phyloP scores from a whole-genome alignment of 2,113 vertebrate genomes.

The Polypterus bichir region DNA sequence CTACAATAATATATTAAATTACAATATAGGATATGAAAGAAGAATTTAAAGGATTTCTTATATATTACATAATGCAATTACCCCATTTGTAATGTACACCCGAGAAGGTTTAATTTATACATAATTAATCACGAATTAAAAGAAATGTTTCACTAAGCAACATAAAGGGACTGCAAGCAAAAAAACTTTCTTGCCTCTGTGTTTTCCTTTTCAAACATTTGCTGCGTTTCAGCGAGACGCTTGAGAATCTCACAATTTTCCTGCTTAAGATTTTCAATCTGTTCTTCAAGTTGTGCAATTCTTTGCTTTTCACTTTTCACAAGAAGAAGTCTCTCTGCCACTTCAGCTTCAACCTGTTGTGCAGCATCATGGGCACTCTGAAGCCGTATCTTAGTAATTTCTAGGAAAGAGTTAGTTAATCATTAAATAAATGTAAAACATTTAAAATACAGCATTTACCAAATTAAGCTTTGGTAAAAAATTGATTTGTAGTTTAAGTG shows the following conservation, averaged over 20 bases:
- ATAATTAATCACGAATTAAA: too few species aligned
- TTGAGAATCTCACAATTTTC: slow-evolving; percentile 40
- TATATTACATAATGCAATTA: too few species aligned
- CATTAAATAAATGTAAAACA: too few species aligned
- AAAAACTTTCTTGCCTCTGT: slow-evolving; percentile 33
- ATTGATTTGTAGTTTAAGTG: too few species aligned
- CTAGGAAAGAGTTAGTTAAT: slow-evolving; percentile 30
- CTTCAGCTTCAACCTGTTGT: slow-evolving; percentile 47
- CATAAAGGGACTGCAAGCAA: neutral
- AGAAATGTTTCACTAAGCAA: too few species aligned
- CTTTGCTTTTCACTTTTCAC: slow-evolving; percentile 27
- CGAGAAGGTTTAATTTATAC: too few species aligned
- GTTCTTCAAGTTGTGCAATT: slow-evolving; percentile 45
- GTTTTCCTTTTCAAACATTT: slow-evolving; percentile 35
- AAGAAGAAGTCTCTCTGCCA: slow-evolving; percentile 34
- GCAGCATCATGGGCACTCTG: slow-evolving; percentile 38
- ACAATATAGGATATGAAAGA: too few species aligned
- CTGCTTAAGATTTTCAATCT: slow-evolving; percentile 40
- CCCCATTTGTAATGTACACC: too few species aligned
- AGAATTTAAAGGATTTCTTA: too few species aligned
- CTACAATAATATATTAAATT: too few species aligned
- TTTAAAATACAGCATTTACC: too few species aligned
- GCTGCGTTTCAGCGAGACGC: slow-evolving; percentile 29
- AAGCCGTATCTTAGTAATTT: slow-evolving; percentile 40
- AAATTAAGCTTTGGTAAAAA: too few species aligned